These are phyloP conservation scores for Ailuropoda melanoleuca DNA, from an alignment of 2,113 vertebrate species.

Conservation along the genomic window DNA sequence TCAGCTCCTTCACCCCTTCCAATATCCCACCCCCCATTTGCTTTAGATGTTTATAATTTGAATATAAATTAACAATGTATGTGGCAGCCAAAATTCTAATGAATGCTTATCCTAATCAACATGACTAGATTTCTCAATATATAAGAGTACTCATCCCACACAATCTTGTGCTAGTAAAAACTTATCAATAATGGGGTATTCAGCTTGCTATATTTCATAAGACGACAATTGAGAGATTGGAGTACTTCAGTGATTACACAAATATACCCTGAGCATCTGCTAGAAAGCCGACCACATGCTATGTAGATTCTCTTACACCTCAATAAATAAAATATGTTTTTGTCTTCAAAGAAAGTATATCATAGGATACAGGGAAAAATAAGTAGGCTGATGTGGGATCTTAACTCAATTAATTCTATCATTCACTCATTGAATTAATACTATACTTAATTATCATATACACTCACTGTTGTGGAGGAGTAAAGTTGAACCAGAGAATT, in stretches of 20 bases:
- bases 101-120: neutral
- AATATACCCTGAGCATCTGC: neutral
- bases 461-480: neutral
- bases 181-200: neutral
- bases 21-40: neutral
- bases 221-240: neutral
- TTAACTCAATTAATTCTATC: neutral
- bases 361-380: neutral
- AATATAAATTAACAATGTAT: neutral
- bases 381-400: neutral
- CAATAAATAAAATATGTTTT: neutral
- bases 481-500: neutral
- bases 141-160: neutral
- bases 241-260: neutral
- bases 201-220: neutral
- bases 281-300: neutral
- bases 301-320: neutral
- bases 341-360: neutral
- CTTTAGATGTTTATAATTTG: neutral
- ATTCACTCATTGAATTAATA: neutral
- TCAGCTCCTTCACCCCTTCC: neutral
- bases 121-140: neutral
- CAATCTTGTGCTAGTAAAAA: neutral
- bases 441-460: neutral
- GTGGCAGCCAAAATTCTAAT: neutral